These are phyloP conservation scores for Drosophila sturtevanti DNA, from an alignment of 1,140 invertebrate species.

Conservation along the genomic window DNA sequence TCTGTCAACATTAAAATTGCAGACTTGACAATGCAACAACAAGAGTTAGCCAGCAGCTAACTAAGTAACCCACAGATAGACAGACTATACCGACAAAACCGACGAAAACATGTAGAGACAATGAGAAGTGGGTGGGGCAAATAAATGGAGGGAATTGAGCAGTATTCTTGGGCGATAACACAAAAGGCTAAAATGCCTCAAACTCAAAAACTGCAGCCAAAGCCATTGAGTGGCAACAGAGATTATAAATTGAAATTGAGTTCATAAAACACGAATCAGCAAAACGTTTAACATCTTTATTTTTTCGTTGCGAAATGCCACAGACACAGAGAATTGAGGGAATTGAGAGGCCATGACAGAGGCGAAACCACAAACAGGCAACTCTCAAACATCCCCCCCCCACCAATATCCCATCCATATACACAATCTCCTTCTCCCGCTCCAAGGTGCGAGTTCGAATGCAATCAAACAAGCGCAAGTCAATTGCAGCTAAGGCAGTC, in stretches of 20 bases:
- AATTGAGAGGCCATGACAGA: conserved; percentile 37
- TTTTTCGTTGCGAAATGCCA: conserved; percentile 68
- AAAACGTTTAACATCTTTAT: conserved; percentile 83
- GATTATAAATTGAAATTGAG: conserved; percentile 83
- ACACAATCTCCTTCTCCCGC: background rate
- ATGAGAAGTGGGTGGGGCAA: background rate
- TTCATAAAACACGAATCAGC: conserved; percentile 82
- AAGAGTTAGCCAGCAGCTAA: conserved; percentile 33
- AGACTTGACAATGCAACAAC: conserved; percentile 72
- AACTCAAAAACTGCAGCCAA: conserved; percentile 22
- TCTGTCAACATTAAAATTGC: conserved; percentile 81
- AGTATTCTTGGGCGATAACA: conserved; percentile 70
- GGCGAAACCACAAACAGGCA: conserved; percentile 21
- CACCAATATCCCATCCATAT: background rate
- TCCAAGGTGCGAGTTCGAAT: conserved; percentile 77
- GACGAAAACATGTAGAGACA: conserved; percentile 30
- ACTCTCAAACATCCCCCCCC: background rate
- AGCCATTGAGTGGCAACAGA: conserved; percentile 74
- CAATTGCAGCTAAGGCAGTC: conserved; percentile 59
- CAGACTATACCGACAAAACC: conserved; percentile 47
- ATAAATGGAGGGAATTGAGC: conserved; percentile 14
- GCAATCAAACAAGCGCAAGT: conserved; percentile 80
- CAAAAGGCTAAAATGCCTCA: conserved; percentile 71
- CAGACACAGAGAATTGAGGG: conserved; percentile 43
- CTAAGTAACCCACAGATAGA: conserved; percentile 75